Evolutionary conservation across 2,888 invertebrate genomes (phyloP).

Genomic region (Autographa gamma): DNA sequence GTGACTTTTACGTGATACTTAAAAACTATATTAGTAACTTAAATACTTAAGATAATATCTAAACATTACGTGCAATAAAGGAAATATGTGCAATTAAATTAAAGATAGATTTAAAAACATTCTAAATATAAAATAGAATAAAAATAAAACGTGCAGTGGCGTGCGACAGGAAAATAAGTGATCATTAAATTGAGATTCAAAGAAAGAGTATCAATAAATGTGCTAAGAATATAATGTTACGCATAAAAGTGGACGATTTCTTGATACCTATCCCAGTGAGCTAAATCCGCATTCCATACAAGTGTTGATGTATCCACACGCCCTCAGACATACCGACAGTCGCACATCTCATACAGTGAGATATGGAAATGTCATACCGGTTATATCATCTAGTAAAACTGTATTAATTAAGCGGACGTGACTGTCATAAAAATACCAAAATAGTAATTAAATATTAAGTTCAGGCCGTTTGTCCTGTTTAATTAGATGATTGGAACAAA

Average conservation of each 20-base stretch:
- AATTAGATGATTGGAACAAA: background rate
- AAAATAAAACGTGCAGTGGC: background rate
- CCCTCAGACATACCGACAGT: constrained; percentile 35
- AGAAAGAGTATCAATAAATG: constrained; percentile 12
- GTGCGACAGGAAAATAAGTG: constrained; percentile 16
- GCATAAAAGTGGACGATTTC: constrained; percentile 40
- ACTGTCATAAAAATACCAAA: constrained; percentile 23
- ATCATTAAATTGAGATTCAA: background rate
- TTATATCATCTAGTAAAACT: constrained; percentile 44
- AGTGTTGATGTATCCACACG: constrained; percentile 53
- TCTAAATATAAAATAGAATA: background rate
- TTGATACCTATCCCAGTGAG: constrained; percentile 31
- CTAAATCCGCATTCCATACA: constrained; percentile 64
- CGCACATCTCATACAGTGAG: constrained; percentile 54
- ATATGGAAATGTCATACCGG: constrained; percentile 50
- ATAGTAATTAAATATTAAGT: constrained; percentile 18
- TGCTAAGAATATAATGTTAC: constrained; percentile 32
- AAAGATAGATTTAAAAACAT: background rate
- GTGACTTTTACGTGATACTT: background rate
- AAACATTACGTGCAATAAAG: constrained; percentile 1
- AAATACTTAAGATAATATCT: background rate
- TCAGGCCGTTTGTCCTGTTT: background rate
- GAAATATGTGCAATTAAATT: background rate
- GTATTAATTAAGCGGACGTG: constrained; percentile 31
- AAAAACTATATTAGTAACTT: background rate